A percentile compares a stretch with the other conserved stretches of the same genome.
Conservation (phyloP, 2,797 vertebrate species). For the Notolepis coatsorum region DNA sequence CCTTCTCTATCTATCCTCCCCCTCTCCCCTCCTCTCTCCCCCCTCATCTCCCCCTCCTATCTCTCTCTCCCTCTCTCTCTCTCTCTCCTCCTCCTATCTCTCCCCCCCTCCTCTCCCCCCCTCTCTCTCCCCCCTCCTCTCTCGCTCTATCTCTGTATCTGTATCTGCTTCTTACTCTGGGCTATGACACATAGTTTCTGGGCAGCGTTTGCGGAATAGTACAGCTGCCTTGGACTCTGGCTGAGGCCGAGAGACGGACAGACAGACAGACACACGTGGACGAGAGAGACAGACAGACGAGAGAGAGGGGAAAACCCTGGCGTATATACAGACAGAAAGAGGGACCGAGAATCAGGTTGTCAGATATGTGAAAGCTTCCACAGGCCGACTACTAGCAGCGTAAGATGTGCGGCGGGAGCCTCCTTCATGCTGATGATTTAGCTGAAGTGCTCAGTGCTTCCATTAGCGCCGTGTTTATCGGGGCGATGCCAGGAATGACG, state of each 20-base stretch:
- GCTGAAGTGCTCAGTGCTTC: background rate
- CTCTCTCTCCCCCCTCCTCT: background rate
- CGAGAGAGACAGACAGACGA: background rate
- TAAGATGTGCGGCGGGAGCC: no score
- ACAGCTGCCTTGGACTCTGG: slow-evolving; percentile 38
- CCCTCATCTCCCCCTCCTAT: background rate
- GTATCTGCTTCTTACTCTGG: background rate
- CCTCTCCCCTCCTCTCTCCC: background rate
- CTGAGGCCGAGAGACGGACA: slow-evolving; percentile 28
- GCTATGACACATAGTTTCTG: slow-evolving; percentile 58
- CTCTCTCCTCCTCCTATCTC: background rate
- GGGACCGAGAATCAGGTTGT: background rate
- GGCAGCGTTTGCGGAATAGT: slow-evolving; percentile 37
- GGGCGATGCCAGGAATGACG: no score
- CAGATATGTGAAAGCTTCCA: slow-evolving; percentile 9
- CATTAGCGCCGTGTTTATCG: no score
- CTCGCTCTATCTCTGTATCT: no score
- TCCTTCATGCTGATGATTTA: background rate
- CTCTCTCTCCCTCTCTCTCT: background rate
- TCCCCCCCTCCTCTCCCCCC: background rate
- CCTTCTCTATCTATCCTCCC: slow-evolving; percentile 2
- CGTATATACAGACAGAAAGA: background rate
- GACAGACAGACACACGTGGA: background rate
- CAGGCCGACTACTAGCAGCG: no score
- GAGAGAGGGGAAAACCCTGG: background rate